Evolutionary conservation across 37 sponge, comb jelly and placozoan species (phyloP).

Genomic region (Diacarnus erythraeanus): DNA sequence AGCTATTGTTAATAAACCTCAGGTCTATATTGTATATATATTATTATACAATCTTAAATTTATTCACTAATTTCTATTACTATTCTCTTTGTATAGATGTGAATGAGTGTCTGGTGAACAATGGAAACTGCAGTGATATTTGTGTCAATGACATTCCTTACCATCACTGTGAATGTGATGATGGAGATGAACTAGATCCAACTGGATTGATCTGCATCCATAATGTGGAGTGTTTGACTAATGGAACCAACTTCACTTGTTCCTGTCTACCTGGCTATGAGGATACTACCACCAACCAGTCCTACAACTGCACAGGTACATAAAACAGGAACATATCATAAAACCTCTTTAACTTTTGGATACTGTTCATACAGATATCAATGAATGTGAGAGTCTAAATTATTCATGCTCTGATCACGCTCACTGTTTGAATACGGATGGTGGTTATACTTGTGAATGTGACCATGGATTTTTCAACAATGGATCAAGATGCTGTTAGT

Average conservation of each 20-base stretch:
- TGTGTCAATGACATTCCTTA: conserved; percentile 2
- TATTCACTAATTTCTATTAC: too few relatives aligned
- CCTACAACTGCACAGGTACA: background rate
- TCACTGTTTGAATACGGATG: background rate
- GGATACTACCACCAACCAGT: background rate
- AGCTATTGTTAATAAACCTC: too few relatives aligned
- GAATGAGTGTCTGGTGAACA: background rate
- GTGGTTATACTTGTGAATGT: background rate
- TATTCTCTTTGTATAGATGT: too few relatives aligned
- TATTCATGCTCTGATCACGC: conserved; percentile 8
- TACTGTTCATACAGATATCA: too few relatives aligned
- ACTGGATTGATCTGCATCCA: conserved; percentile 10
- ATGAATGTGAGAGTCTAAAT: conserved; percentile 14
- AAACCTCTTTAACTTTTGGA: too few relatives aligned
- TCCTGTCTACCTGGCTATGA: conserved; percentile 14
- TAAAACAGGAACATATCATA: too few relatives aligned
- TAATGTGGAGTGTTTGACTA: background rate
- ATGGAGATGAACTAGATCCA: conserved; percentile 4
- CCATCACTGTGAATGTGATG: conserved; percentile 17
- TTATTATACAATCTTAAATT: too few relatives aligned
- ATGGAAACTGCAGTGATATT: background rate
- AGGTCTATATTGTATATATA: too few relatives aligned
- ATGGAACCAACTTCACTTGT: conserved; percentile 12
- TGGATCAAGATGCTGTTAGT: conserved; percentile 5
- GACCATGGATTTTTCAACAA: background rate